phyloP scores from a whole-genome alignment of 2,797 vertebrate genomes.

The Lacerta agilis region DNA sequence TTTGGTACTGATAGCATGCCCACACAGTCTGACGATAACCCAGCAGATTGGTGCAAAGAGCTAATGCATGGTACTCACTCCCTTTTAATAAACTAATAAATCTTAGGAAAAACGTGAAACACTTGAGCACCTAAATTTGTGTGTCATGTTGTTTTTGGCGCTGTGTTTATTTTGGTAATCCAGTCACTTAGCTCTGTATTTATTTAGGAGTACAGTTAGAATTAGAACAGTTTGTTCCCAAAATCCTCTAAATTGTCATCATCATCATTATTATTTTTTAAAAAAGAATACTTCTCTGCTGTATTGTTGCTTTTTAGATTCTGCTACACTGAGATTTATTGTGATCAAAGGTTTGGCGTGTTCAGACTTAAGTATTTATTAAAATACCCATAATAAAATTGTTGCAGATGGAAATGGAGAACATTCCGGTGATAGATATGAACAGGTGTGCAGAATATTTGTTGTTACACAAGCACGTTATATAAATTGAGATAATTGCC shows the following conservation, averaged over 20 bases:
- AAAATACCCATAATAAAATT: slow-evolving; percentile 21
- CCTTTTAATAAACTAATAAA: slow-evolving; percentile 52
- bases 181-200: background rate
- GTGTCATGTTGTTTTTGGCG: slow-evolving; percentile 31
- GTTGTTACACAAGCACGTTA: background rate
- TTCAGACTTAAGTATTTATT: slow-evolving; percentile 1
- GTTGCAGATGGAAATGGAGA: background rate
- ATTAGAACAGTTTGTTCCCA: slow-evolving; percentile 1
- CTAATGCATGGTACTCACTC: slow-evolving; percentile 17
- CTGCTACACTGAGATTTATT: background rate
- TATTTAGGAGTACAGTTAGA: background rate
- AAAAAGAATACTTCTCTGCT: background rate
- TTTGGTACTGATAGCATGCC: slow-evolving; percentile 33
- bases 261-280: background rate
- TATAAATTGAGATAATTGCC: slow-evolving; percentile 35
- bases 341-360: background rate
- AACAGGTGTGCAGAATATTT: slow-evolving; percentile 13
- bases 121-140: background rate
- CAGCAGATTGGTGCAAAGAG: slow-evolving; percentile 31
- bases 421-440: slow-evolving; percentile 1
- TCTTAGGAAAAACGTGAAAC: slow-evolving; percentile 19
- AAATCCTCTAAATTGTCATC: background rate
- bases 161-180: slow-evolving; percentile 6
- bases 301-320: background rate
- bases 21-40: slow-evolving; percentile 12